Percentiles rank a stretch among this genome's conserved stretches.
These are phyloP conservation scores for Rhineura floridana DNA, from an alignment of 2,113 vertebrate species.

Conservation along the genomic window DNA sequence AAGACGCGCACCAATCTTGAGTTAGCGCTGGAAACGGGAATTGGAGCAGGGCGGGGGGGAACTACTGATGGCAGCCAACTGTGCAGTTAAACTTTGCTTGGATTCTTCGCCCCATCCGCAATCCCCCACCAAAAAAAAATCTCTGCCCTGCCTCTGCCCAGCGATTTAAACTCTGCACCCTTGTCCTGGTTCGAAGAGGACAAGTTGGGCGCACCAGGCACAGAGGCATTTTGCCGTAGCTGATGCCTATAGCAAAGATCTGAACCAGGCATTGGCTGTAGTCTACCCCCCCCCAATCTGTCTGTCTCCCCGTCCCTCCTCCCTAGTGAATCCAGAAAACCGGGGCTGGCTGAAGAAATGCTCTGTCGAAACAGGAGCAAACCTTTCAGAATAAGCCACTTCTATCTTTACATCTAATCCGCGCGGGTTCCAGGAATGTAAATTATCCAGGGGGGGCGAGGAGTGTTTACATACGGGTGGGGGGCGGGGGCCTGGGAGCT, in stretches of 20 bases:
- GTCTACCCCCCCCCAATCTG: neutral
- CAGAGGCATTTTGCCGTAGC: constrained; percentile 36
- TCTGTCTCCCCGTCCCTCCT: neutral
- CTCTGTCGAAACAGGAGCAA: neutral
- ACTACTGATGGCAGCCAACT: constrained; percentile 66
- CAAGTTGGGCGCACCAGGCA: neutral
- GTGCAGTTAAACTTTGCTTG: constrained; percentile 75
- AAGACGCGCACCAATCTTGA: constrained; percentile 79
- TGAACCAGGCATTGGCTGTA: neutral
- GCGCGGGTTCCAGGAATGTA: constrained; percentile 55
- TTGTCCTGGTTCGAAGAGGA: neutral
- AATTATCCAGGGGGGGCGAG: constrained; percentile 38
- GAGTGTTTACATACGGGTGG: constrained; percentile 63
- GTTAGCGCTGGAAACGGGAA: constrained; percentile 78
- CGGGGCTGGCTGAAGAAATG: neutral
- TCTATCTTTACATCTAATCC: constrained; percentile 60
- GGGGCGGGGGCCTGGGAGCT: constrained; percentile 25
- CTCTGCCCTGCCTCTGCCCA: neutral
- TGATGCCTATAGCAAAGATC: neutral
- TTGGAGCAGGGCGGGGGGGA: neutral
- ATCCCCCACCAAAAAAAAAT: too few relatives aligned
- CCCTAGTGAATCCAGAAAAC: neutral
- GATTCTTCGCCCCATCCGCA: neutral
- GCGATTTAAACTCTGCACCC: neutral
- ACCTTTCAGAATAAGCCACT: neutral